phyloP scores from a whole-genome alignment of 1,140 invertebrate genomes.

The Bombus terrestris region DNA sequence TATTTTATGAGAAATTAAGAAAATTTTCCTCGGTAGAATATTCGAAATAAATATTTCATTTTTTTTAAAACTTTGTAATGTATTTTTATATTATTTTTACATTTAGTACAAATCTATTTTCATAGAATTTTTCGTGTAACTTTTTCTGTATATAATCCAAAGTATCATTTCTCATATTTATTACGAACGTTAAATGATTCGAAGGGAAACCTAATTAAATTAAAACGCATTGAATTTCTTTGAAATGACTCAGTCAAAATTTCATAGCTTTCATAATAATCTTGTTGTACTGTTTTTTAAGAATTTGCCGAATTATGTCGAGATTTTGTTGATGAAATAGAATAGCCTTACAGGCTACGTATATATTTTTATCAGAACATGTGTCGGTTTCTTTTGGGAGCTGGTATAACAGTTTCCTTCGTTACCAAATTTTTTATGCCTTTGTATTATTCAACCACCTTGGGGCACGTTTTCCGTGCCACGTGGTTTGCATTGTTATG shows the following conservation, averaged over 20 bases:
- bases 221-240: not conserved
- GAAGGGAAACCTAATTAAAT: too few relatives aligned
- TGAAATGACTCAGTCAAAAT: not conserved
- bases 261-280: too few relatives aligned
- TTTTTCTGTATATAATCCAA: too few relatives aligned
- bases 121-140: too few relatives aligned
- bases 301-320: not conserved
- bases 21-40: too few relatives aligned
- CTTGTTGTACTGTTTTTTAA: not conserved
- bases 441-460: slow-evolving; percentile 12
- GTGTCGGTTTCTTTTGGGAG: not conserved
- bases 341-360: not conserved
- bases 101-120: too few relatives aligned
- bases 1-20: too few relatives aligned
- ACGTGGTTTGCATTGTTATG: not conserved
- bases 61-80: too few relatives aligned
- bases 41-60: too few relatives aligned
- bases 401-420: slow-evolving; percentile 7
- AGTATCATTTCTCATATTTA: too few relatives aligned
- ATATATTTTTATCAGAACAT: not conserved
- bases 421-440: slow-evolving; percentile 10
- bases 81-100: too few relatives aligned
- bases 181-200: too few relatives aligned
- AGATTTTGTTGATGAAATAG: not conserved
- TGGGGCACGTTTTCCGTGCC: not conserved